Conservation (phyloP, 2,797 vertebrate species). For the Pipistrellus kuhlii region DNA sequence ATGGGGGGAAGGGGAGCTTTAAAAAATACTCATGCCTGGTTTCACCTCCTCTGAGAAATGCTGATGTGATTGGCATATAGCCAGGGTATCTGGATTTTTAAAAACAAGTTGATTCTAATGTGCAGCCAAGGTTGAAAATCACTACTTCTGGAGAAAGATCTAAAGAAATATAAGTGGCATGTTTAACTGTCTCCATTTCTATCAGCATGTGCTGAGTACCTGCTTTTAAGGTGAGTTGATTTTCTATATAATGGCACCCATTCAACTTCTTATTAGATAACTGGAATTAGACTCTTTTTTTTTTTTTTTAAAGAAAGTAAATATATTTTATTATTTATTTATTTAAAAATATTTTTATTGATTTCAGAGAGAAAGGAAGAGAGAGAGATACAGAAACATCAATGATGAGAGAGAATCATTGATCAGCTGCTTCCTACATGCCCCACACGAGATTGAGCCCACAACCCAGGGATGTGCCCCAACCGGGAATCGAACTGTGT, state of each 20-base stretch:
- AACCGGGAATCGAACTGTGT: no score
- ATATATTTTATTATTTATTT: no score
- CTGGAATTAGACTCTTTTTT: neutral
- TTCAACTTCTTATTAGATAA: slow-evolving; percentile 42
- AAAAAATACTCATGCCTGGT: neutral
- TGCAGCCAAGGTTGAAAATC: slow-evolving; percentile 10
- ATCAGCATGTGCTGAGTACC: neutral
- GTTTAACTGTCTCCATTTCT: slow-evolving; percentile 38
- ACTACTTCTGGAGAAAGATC: neutral
- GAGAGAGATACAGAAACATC: no score
- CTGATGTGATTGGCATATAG: neutral
- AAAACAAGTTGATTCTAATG: slow-evolving; percentile 36
- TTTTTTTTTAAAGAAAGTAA: no score
- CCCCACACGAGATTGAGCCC: no score
- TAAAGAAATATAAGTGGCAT: slow-evolving; percentile 3
- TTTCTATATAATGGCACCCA: slow-evolving; percentile 5
- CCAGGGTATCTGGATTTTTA: neutral
- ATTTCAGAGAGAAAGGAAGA: no score
- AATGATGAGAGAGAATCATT: no score
- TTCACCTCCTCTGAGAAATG: neutral
- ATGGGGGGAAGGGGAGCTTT: neutral
- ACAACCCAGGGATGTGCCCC: no score
- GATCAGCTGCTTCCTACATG: no score
- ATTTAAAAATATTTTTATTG: no score
- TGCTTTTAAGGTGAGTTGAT: slow-evolving; percentile 57